Evolutionary conservation across 2,888 invertebrate species (phyloP), one percentile per base, ranked within the genome.

Genomic region (Metopia argyrocephala): DNA sequence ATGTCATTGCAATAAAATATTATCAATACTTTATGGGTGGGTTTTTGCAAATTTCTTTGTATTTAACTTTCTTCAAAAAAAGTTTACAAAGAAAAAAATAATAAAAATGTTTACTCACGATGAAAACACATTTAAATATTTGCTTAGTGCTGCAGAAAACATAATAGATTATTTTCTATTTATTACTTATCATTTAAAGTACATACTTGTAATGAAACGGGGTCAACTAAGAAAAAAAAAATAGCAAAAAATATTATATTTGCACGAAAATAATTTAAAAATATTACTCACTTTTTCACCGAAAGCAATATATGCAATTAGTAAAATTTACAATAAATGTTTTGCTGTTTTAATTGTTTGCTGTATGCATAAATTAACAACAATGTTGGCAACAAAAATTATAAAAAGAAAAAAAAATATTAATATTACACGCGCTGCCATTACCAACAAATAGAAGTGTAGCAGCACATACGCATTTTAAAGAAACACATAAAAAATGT

Each of bases 401-500:
- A 6, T 12, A 54, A 25, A 31, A 38, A 20, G 45, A 61, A 15
- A 15, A 12, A 5, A 45, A 27, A 23, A 52, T 28, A 9, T 4
- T 20, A 46, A 56, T 57, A 5, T 38, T n/a, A 27, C 52, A 28
- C 45, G 54, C n/a, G 12, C 38, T 52, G 59, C 52, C 1, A 18
- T n/a, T n/a, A n/a, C n/a, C n/a, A n/a, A 15, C 20, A 28, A 76
- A 68, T 65, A 52, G 66, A 23, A 52, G 12, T 18, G 18, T 56
- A 66, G 54, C 52, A 27, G 18, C 25, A 6, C 18, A 28, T 61
- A 81, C 81, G 78, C 81, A 81, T 78, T 61, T 38, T 38, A 38
- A 57, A 66, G 66, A 31, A 71, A 78, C 64, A 70, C 20, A 66
- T 18, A 28, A 74, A 76, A 81, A 76, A 65, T 81, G 81, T 74